A percentile compares a stretch with the other conserved stretches of the same genome.
phyloP scores from a whole-genome alignment of 1,140 invertebrate genomes.

The Diprion similis region DNA sequence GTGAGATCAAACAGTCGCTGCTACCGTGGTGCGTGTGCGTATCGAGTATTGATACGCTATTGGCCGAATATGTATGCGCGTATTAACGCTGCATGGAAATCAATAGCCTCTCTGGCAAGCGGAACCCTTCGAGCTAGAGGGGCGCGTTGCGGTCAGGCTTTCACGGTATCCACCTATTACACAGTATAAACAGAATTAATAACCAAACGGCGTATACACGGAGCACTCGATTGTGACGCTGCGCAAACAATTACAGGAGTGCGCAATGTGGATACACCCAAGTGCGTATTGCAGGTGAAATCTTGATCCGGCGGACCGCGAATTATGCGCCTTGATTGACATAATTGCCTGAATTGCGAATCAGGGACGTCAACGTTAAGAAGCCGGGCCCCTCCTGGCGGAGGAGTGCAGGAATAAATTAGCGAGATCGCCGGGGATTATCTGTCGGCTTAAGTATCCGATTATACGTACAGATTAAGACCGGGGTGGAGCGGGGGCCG shows the following conservation, averaged over 20 bases:
- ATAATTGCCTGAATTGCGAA: background rate
- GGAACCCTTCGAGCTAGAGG: background rate
- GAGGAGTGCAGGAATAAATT: no score
- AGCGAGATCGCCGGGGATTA: no score
- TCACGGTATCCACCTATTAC: slow-evolving; percentile 39
- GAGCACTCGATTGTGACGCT: no score
- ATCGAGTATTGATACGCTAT: background rate
- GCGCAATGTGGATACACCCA: background rate
- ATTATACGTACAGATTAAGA: no score
- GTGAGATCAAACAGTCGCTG: background rate
- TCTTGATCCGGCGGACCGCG: background rate
- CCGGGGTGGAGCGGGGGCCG: no score
- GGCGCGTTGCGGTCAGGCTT: slow-evolving; percentile 17
- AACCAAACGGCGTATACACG: background rate
- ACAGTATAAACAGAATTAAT: slow-evolving; percentile 34
- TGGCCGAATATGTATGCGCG: background rate
- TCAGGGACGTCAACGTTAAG: no score
- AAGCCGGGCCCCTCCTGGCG: no score
- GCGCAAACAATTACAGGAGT: background rate
- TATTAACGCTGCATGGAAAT: background rate
- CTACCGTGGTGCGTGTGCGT: background rate
- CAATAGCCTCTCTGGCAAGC: slow-evolving; percentile 1
- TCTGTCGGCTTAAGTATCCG: no score
- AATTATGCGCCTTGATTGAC: background rate
- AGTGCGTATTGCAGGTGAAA: background rate